Evolutionary conservation across 1,140 invertebrate species (phyloP).

Genomic region (Paraescarpia echinospica): DNA sequence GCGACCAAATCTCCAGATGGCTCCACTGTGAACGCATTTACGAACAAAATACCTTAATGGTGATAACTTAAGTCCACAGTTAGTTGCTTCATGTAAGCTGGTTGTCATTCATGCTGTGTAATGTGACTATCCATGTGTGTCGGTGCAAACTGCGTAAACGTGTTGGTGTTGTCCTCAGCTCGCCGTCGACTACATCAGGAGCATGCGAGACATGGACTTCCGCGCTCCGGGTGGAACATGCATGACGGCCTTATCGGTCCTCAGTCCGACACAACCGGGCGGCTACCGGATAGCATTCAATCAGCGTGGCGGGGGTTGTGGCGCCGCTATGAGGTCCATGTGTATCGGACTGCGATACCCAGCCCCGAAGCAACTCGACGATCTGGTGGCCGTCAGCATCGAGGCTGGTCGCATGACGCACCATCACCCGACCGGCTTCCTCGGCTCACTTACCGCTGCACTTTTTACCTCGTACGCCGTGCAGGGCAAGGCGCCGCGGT

Average conservation of each 20-base stretch:
- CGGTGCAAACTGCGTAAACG: no score
- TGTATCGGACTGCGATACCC: slow-evolving; percentile 55
- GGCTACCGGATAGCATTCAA: not conserved
- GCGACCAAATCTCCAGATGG: no score
- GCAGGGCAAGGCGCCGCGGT: slow-evolving; percentile 42
- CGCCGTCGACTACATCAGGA: not conserved
- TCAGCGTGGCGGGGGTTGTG: slow-evolving; percentile 50
- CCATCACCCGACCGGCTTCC: slow-evolving; percentile 53
- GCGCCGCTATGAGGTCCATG: slow-evolving; percentile 57
- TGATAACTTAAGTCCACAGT: no score
- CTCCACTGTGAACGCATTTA: no score
- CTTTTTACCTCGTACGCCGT: slow-evolving; percentile 51
- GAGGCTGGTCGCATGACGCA: slow-evolving; percentile 57
- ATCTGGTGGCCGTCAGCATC: slow-evolving; percentile 50
- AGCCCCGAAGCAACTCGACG: slow-evolving; percentile 40
- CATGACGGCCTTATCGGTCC: not conserved
- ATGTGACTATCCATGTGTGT: no score
- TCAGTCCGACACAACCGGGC: not conserved
- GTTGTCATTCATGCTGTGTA: no score
- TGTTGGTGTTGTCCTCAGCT: not conserved
- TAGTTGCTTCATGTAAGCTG: no score
- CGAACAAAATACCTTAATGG: no score
- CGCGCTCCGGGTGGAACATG: not conserved
- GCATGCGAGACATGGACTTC: not conserved
- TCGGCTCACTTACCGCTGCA: slow-evolving; percentile 51